These are phyloP conservation scores for Hyles euphorbiae DNA, from an alignment of 1,140 invertebrate species.

Conservation along the genomic window DNA sequence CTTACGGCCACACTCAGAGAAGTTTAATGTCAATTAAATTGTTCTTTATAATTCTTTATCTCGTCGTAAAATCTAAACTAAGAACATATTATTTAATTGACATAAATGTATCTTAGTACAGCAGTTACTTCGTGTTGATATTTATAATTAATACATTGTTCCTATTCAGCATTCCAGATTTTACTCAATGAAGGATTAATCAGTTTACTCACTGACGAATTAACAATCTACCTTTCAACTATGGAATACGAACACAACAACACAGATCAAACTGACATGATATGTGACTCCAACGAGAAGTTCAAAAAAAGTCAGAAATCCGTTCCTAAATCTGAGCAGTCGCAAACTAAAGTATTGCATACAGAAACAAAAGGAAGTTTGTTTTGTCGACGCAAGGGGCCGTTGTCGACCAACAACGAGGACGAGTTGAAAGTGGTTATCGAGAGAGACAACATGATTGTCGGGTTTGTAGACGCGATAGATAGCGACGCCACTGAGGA, in stretches of 20 bases:
- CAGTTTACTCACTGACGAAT: constrained; percentile 55
- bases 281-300: constrained; percentile 18
- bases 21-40: too few relatives aligned
- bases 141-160: constrained; percentile 1
- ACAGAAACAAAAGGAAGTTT: constrained; percentile 26
- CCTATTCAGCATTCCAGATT: constrained; percentile 60
- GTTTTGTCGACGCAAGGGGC: constrained; percentile 37
- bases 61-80: too few relatives aligned
- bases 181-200: constrained; percentile 65
- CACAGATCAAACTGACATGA: constrained; percentile 20
- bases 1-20: too few relatives aligned
- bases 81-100: too few relatives aligned
- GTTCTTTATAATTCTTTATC: too few relatives aligned
- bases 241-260: constrained; percentile 66
- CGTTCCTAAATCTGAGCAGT: constrained; percentile 9
- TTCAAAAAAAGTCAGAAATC: constrained; percentile 17
- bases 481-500: constrained; percentile 55
- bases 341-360: not conserved
- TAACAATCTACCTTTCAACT: constrained; percentile 54
- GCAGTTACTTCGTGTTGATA: too few relatives aligned
- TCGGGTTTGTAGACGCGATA: constrained; percentile 56
- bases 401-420: constrained; percentile 34
- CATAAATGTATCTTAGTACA: too few relatives aligned
- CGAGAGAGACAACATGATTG: constrained; percentile 69
- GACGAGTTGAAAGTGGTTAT: constrained; percentile 64